Percentiles rank a stretch among this genome's conserved stretches.
These are phyloP conservation scores for Epinephelus coioides DNA, from an alignment of 2,797 vertebrate species.

Conservation along the genomic window DNA sequence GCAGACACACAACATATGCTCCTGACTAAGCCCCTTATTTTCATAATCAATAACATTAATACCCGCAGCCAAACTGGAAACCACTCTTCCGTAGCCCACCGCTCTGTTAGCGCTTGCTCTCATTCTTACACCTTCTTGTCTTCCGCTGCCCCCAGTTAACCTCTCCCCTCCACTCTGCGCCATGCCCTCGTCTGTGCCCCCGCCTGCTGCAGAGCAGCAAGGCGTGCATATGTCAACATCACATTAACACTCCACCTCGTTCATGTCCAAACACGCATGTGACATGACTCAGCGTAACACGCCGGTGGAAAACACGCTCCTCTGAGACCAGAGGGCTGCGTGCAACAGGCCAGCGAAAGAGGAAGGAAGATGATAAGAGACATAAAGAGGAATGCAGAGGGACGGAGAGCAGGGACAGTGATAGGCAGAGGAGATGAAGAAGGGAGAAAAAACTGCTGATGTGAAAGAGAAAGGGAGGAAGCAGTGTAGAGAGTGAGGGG, in stretches of 20 bases:
- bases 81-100: slow-evolving; percentile 1
- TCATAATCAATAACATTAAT: slow-evolving; percentile 53
- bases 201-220: slow-evolving; percentile 42
- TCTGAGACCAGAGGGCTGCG: slow-evolving; percentile 50
- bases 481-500: neutral
- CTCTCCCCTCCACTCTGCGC: slow-evolving; percentile 40
- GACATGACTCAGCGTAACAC: slow-evolving; percentile 74
- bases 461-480: slow-evolving; percentile 44
- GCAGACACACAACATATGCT: slow-evolving; percentile 14
- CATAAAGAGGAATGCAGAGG: slow-evolving; percentile 32
- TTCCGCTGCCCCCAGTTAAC: slow-evolving; percentile 60
- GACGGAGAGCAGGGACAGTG: slow-evolving; percentile 14
- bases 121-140: slow-evolving; percentile 20
- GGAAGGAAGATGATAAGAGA: slow-evolving; percentile 50
- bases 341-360: slow-evolving; percentile 47
- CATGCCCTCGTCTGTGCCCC: slow-evolving; percentile 31
- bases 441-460: slow-evolving; percentile 25
- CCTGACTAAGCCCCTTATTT: slow-evolving; percentile 29
- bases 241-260: slow-evolving; percentile 51
- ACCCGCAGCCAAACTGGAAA: slow-evolving; percentile 34
- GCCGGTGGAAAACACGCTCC: slow-evolving; percentile 66
- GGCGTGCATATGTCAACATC: slow-evolving; percentile 71
- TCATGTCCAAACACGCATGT: slow-evolving; percentile 74
- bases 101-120: slow-evolving; percentile 21
- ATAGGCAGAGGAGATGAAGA: slow-evolving; percentile 17